Percentiles rank a stretch among this genome's conserved stretches.
phyloP scores from a whole-genome alignment of 2,888 invertebrate genomes.

The Petrolisthes manimaculis region DNA sequence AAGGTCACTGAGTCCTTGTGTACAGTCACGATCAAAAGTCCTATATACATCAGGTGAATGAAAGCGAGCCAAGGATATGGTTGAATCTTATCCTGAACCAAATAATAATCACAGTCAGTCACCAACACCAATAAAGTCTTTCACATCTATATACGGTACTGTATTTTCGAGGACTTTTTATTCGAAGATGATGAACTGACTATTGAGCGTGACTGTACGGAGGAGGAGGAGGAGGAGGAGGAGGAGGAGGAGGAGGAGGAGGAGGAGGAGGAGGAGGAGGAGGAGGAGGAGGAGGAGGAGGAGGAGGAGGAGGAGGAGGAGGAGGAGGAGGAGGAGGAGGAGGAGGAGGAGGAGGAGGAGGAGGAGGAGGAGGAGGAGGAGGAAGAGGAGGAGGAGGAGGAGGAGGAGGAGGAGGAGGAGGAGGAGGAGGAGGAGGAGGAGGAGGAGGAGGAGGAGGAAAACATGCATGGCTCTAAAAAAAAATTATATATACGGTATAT shows the following conservation, averaged over 20 bases:
- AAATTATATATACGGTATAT: neutral
- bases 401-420: neutral
- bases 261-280: conserved; percentile 14
- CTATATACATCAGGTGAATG: too few species aligned
- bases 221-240: conserved; percentile 7
- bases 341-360: conserved; percentile 8
- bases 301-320: neutral
- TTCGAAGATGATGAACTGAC: too few species aligned
- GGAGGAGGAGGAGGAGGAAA: neutral
- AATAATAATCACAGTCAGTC: too few species aligned
- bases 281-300: neutral
- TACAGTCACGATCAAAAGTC: too few species aligned
- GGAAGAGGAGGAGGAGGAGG: neutral
- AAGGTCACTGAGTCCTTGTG: too few species aligned
- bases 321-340: conserved; percentile 16
- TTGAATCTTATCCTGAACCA: too few species aligned
- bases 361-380: neutral
- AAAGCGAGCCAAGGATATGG: too few species aligned
- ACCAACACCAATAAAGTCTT: too few species aligned
- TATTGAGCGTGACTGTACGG: neutral
- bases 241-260: conserved; percentile 6
- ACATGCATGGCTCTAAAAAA: neutral
- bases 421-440: neutral
- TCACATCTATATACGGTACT: too few species aligned
- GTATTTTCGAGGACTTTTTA: too few species aligned